Evolutionary conservation across 2,888 invertebrate genomes (phyloP).

Genomic region (Apodemia zela): DNA sequence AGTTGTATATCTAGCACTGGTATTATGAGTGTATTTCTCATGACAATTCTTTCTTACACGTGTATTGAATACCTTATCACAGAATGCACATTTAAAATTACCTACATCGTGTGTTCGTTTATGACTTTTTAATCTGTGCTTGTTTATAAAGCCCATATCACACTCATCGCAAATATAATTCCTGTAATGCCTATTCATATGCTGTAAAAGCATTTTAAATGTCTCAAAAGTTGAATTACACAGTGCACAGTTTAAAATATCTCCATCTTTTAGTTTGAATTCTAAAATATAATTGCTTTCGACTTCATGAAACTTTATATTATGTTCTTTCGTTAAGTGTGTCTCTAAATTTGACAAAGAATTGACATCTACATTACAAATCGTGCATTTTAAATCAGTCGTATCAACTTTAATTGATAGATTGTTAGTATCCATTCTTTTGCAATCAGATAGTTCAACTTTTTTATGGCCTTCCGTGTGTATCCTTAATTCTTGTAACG

Average conservation of each 20-base stretch:
- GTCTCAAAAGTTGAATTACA: conserved; percentile 62
- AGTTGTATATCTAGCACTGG: conserved; percentile 54
- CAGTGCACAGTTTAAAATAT: conserved; percentile 55
- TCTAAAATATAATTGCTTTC: conserved; percentile 59
- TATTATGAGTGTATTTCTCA: conserved; percentile 65
- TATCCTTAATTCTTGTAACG: conserved; percentile 40
- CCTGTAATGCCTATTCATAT: conserved; percentile 69
- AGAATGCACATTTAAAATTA: conserved; percentile 55
- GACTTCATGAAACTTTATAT: conserved; percentile 55
- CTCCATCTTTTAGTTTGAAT: conserved; percentile 52
- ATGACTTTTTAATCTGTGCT: conserved; percentile 58
- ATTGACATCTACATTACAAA: conserved; percentile 44
- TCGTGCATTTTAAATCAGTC: conserved; percentile 52
- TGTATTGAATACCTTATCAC: conserved; percentile 61
- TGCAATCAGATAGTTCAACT: conserved; percentile 44
- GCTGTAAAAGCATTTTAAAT: conserved; percentile 63
- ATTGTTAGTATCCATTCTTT: conserved; percentile 54
- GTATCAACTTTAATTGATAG: conserved; percentile 66
- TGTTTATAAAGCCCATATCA: conserved; percentile 63
- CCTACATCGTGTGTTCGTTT: conserved; percentile 59
- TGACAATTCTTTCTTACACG: conserved; percentile 55
- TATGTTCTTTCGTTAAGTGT: conserved; percentile 52
- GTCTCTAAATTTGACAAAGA: conserved; percentile 48
- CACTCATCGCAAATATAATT: conserved; percentile 65
- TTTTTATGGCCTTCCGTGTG: conserved; percentile 48